phyloP scores from a whole-genome alignment of 2,888 invertebrate species.

The Mythimna impura region DNA sequence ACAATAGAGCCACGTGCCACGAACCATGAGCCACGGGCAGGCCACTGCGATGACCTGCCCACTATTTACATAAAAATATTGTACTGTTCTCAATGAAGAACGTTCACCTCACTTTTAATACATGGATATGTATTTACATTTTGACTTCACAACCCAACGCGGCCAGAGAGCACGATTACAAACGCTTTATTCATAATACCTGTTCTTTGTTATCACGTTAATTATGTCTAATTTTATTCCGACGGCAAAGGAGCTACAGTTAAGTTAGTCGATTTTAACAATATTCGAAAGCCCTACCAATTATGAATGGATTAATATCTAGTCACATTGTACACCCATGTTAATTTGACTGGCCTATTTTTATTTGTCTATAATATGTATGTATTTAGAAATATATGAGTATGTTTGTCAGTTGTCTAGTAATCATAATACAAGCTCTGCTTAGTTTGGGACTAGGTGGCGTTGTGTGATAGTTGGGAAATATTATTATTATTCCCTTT shows the following conservation, averaged over 20 bases:
- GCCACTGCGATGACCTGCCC: constrained; percentile 11
- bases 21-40: constrained; percentile 2
- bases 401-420: too few relatives aligned
- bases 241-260: background rate
- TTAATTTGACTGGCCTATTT: too few relatives aligned
- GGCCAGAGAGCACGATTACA: background rate
- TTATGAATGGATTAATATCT: constrained; percentile 1
- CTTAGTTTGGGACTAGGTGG: too few relatives aligned
- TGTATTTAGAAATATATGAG: too few relatives aligned
- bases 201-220: background rate
- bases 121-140: background rate
- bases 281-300: background rate
- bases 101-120: constrained; percentile 1
- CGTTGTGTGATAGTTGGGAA: too few relatives aligned
- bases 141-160: background rate
- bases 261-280: background rate
- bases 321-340: too few relatives aligned
- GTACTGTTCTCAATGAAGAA: background rate
- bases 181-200: background rate
- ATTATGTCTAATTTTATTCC: too few relatives aligned
- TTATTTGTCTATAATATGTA: too few relatives aligned
- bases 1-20: constrained; percentile 45
- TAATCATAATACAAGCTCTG: too few relatives aligned
- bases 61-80: constrained; percentile 6
- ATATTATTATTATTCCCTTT: too few relatives aligned